Percentiles rank a stretch among this genome's conserved stretches.
Evolutionary conservation across 1,140 invertebrate species (phyloP).

Genomic region (Bombus confusus): DNA sequence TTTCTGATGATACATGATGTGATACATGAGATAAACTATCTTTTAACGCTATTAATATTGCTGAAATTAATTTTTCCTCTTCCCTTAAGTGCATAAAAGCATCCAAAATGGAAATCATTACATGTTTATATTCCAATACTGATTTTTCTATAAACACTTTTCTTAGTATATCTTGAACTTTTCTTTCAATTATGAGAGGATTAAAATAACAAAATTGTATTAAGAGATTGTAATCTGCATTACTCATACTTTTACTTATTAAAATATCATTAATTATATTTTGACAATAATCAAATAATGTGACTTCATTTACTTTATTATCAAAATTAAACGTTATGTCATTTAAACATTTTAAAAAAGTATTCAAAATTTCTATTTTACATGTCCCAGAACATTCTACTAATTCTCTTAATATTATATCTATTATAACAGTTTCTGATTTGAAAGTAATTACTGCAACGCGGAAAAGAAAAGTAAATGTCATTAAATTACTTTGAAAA

Average conservation of each 20-base stretch:
- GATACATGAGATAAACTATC: not conserved
- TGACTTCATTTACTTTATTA: slow-evolving; percentile 65
- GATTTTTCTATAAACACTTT: slow-evolving; percentile 67
- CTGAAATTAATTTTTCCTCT: slow-evolving; percentile 68
- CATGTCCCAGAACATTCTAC: slow-evolving; percentile 59
- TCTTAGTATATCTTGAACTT: slow-evolving; percentile 65
- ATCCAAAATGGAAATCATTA: slow-evolving; percentile 65
- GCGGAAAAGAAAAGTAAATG: slow-evolving; percentile 60
- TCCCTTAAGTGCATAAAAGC: slow-evolving; percentile 58
- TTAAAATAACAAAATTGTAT: slow-evolving; percentile 71
- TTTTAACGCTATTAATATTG: slow-evolving; percentile 51
- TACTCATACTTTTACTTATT: slow-evolving; percentile 43
- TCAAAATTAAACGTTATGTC: slow-evolving; percentile 71
- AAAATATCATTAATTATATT: slow-evolving; percentile 69
- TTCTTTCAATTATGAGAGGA: slow-evolving; percentile 75
- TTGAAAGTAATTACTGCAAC: slow-evolving; percentile 54
- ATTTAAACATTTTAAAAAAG: slow-evolving; percentile 59
- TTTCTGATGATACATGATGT: not conserved
- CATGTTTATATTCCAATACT: slow-evolving; percentile 51
- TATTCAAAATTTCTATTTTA: slow-evolving; percentile 62
- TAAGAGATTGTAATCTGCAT: slow-evolving; percentile 67
- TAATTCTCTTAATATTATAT: slow-evolving; percentile 71
- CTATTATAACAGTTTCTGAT: slow-evolving; percentile 61
- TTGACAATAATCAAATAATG: slow-evolving; percentile 70
- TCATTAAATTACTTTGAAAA: slow-evolving; percentile 52